Conservation (phyloP, 2,797 vertebrate genomes). For the Danio albolineatus region DNA sequence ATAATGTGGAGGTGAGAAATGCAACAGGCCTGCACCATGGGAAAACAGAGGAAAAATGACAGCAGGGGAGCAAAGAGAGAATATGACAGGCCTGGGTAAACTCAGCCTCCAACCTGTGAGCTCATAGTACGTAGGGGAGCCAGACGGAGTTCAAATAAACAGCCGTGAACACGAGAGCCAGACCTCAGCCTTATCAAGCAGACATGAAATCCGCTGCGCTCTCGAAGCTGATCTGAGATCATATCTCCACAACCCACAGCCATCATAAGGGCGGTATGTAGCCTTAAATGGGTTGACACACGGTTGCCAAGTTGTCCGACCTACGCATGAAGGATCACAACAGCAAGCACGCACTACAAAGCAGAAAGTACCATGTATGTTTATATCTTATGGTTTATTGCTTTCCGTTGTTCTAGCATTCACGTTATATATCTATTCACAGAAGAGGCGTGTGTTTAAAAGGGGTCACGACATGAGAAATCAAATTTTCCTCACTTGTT, state of each 20-base stretch:
- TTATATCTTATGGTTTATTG: neutral
- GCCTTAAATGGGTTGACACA: slow-evolving; percentile 53
- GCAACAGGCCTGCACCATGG: slow-evolving; percentile 14
- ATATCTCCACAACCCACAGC: slow-evolving; percentile 42
- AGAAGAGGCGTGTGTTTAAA: neutral
- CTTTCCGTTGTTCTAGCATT: neutral
- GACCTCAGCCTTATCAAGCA: slow-evolving; percentile 56
- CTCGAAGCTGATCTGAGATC: slow-evolving; percentile 44
- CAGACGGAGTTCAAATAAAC: slow-evolving; percentile 62
- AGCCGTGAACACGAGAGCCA: slow-evolving; percentile 21
- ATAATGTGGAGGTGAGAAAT: slow-evolving; percentile 49
- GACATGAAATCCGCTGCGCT: slow-evolving; percentile 44
- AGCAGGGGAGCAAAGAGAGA: slow-evolving; percentile 1
- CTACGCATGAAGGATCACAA: neutral
- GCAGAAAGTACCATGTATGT: neutral
- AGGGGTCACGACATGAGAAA: neutral
- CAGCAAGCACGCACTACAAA: neutral
- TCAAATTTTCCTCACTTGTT: neutral
- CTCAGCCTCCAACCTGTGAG: slow-evolving; percentile 52
- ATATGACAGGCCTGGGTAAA: slow-evolving; percentile 40
- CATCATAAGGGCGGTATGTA: slow-evolving; percentile 39
- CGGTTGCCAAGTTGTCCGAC: slow-evolving; percentile 15
- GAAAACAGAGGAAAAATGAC: slow-evolving; percentile 13
- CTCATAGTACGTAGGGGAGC: slow-evolving; percentile 45
- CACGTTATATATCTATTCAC: neutral